Conservation (phyloP, 2,797 vertebrate genomes). For the Scolopax rusticola region DNA sequence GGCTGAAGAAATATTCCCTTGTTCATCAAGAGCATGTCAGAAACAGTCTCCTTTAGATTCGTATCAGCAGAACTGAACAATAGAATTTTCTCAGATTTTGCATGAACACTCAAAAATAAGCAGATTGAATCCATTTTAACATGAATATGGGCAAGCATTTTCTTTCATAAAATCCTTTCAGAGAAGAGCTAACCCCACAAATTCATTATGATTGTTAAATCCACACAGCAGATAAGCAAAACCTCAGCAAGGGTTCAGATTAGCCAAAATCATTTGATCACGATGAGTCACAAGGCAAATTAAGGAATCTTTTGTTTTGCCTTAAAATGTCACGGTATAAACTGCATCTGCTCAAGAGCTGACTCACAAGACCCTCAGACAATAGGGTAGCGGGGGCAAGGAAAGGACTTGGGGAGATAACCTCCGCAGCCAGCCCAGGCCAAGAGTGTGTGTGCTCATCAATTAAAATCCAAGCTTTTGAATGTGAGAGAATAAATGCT, state of each 20-base stretch:
- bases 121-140: conserved; percentile 48
- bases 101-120: conserved; percentile 41
- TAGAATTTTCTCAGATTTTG: conserved; percentile 35
- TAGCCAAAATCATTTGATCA: conserved; percentile 65
- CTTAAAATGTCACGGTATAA: conserved; percentile 66
- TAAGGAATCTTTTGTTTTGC: conserved; percentile 69
- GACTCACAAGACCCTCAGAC: conserved; percentile 68
- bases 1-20: background rate
- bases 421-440: conserved; percentile 8
- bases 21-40: background rate
- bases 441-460: conserved; percentile 18
- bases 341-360: conserved; percentile 71
- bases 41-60: background rate
- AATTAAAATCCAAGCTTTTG: conserved; percentile 65
- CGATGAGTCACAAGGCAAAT: conserved; percentile 66
- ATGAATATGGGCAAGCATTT: background rate
- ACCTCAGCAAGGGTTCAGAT: conserved; percentile 69
- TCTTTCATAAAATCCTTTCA: conserved; percentile 51
- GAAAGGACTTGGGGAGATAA: conserved; percentile 64
- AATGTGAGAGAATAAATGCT: conserved; percentile 27
- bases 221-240: conserved; percentile 53
- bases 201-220: conserved; percentile 65
- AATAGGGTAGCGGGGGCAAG: conserved; percentile 45
- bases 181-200: conserved; percentile 34
- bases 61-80: background rate